Evolutionary conservation across 2,113 vertebrate genomes (phyloP).

Genomic region (Hippocampus zosterae): DNA sequence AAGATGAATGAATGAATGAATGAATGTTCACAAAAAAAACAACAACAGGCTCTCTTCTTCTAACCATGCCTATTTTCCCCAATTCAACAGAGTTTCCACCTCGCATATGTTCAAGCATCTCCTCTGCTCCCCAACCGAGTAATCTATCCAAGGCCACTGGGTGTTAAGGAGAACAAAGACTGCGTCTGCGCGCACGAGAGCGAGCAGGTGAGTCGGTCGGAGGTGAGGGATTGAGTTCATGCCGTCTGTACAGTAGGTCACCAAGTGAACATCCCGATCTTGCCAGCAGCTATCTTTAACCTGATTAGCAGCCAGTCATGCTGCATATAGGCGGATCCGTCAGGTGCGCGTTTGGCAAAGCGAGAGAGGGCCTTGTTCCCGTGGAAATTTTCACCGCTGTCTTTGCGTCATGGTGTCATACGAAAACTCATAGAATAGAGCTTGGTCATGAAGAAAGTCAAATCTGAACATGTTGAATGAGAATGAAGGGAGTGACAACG

Average conservation of each 20-base stretch:
- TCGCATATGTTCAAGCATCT: neutral
- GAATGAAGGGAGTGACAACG: neutral
- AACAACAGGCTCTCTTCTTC: no score
- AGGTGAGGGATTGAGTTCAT: constrained; percentile 49
- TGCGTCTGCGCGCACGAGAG: neutral
- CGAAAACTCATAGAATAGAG: neutral
- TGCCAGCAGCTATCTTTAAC: constrained; percentile 51
- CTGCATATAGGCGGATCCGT: neutral
- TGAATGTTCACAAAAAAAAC: no score
- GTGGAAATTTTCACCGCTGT: neutral
- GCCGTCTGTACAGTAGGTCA: constrained; percentile 52
- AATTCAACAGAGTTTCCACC: neutral
- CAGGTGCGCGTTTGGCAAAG: neutral
- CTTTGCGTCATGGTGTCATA: neutral
- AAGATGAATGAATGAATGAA: no score
- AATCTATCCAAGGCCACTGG: neutral
- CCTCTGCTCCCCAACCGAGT: neutral
- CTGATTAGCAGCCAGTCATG: constrained; percentile 45
- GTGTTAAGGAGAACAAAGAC: neutral
- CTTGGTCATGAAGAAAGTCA: neutral
- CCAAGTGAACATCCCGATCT: constrained; percentile 30
- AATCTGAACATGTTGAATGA: neutral
- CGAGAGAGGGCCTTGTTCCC: neutral
- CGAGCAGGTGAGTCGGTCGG: neutral
- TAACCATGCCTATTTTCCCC: no score